Percentiles rank a stretch among this genome's conserved stretches.
These are phyloP conservation scores for Seira musarum DNA, from an alignment of 2,888 invertebrate species.

Conservation along the genomic window DNA sequence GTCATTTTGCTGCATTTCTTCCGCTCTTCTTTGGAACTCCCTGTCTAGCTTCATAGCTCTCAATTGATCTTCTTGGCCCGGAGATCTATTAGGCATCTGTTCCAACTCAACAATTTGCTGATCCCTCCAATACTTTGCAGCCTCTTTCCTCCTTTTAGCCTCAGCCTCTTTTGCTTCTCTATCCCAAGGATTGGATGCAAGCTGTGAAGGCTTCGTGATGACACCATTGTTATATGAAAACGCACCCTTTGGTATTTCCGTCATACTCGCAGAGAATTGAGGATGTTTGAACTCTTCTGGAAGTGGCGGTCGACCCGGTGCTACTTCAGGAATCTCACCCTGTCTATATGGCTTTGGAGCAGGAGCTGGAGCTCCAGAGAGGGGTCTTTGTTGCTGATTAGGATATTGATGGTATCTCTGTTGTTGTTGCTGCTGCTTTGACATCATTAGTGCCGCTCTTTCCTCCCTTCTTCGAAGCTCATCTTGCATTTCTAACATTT, in stretches of 20 bases:
- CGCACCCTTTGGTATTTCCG: slow-evolving; percentile 76
- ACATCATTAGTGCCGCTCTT: slow-evolving; percentile 69
- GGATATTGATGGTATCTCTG: slow-evolving; percentile 69
- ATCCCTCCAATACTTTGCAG: slow-evolving; percentile 86
- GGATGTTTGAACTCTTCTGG: slow-evolving; percentile 71
- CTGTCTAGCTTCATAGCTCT: slow-evolving; percentile 89
- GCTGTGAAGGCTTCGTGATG: slow-evolving; percentile 34
- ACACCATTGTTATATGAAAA: slow-evolving; percentile 71
- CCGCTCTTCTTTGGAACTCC: slow-evolving; percentile 93
- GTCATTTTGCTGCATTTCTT: slow-evolving; percentile 81
- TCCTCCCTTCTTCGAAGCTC: slow-evolving; percentile 79
- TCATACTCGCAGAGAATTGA: slow-evolving; percentile 79
- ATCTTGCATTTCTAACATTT: slow-evolving; percentile 87
- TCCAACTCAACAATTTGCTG: slow-evolving; percentile 88
- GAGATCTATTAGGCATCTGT: slow-evolving; percentile 79
- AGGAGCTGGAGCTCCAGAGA: slow-evolving; percentile 60
- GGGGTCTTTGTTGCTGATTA: slow-evolving; percentile 60
- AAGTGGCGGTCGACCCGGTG: slow-evolving; percentile 72
- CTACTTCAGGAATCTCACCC: slow-evolving; percentile 67
- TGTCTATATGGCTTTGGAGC: slow-evolving; percentile 69
- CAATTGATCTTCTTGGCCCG: slow-evolving; percentile 89
- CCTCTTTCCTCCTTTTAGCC: slow-evolving; percentile 79
- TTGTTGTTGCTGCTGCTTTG: slow-evolving; percentile 70
- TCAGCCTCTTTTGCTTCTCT: slow-evolving; percentile 89
- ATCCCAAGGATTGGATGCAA: slow-evolving; percentile 87